Evolutionary conservation across 2,888 invertebrate genomes (phyloP).

Genomic region (Serripes groenlandicus): DNA sequence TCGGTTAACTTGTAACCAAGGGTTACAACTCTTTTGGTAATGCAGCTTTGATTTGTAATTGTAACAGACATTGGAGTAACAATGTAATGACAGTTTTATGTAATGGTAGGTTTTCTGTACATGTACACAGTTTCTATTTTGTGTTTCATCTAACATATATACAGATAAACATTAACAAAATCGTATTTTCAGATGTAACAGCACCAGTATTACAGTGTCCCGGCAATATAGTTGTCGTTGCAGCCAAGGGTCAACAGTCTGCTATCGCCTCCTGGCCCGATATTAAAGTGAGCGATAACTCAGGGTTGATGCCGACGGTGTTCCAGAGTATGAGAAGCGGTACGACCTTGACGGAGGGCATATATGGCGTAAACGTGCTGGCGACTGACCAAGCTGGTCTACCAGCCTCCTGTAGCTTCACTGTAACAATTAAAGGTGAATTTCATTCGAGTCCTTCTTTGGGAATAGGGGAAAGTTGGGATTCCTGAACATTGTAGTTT

Average conservation of each 20-base stretch:
- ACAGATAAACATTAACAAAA: no score
- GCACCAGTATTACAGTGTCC: slow-evolving; percentile 73
- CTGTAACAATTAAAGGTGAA: slow-evolving; percentile 73
- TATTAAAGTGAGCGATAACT: slow-evolving; percentile 72
- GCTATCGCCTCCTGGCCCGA: slow-evolving; percentile 68
- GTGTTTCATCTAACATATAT: no score
- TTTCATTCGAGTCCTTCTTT: no score
- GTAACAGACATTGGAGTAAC: slow-evolving; percentile 76
- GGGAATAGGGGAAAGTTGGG: no score
- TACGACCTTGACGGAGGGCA: slow-evolving; percentile 66
- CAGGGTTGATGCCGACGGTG: slow-evolving; percentile 65
- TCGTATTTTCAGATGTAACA: slow-evolving; percentile 68
- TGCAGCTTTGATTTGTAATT: slow-evolving; percentile 65
- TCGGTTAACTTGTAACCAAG: slow-evolving; percentile 70
- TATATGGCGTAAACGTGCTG: slow-evolving; percentile 70
- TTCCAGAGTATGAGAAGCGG: slow-evolving; percentile 72
- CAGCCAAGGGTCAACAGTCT: slow-evolving; percentile 66
- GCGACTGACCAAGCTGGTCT: slow-evolving; percentile 69
- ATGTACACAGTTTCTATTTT: no score
- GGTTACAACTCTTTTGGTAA: slow-evolving; percentile 67
- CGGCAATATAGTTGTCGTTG: slow-evolving; percentile 39
- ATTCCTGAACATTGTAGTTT: no score
- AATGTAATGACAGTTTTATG: slow-evolving; percentile 62
- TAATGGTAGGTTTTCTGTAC: slow-evolving; percentile 69
- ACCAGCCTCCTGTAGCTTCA: slow-evolving; percentile 69